Percentiles rank a stretch among this genome's conserved stretches.
phyloP scores from a whole-genome alignment of 1,140 invertebrate species.

The Philotrypesis tridentata region DNA sequence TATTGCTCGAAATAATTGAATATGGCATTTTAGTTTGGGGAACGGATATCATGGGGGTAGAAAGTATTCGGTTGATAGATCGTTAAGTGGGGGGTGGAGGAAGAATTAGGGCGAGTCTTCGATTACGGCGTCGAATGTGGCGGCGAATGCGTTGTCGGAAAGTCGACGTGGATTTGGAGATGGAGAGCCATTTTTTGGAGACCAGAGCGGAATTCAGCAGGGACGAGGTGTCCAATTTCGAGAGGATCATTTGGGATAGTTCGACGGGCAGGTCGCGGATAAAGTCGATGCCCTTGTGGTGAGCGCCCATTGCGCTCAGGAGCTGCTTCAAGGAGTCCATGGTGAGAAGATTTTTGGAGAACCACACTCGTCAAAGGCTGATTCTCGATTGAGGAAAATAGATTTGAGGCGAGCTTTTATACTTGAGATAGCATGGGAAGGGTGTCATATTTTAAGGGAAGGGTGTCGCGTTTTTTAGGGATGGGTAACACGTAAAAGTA shows the following conservation, averaged over 20 bases:
- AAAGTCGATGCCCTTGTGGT: neutral
- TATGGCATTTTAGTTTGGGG: no score
- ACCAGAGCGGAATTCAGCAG: neutral
- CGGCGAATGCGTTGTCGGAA: neutral
- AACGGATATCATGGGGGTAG: no score
- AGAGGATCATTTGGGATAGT: conserved; percentile 1
- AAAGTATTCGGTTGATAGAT: no score
- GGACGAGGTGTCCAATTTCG: neutral
- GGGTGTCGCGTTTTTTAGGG: no score
- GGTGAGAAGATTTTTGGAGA: no score
- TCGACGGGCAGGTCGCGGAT: neutral
- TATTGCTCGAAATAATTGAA: no score
- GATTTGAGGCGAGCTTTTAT: no score
- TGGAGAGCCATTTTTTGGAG: neutral
- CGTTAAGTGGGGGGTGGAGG: neutral
- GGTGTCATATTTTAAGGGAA: no score
- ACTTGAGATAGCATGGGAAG: no score
- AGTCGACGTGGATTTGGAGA: neutral
- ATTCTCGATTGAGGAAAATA: no score
- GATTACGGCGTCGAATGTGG: neutral
- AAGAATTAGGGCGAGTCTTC: neutral
- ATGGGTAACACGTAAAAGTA: no score
- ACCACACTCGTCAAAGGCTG: no score
- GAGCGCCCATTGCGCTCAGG: neutral
- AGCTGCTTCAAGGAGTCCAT: neutral